Percentiles rank a stretch among this genome's conserved stretches.
Conservation (phyloP, 2,113 vertebrate species). For the Turnix velox region DNA sequence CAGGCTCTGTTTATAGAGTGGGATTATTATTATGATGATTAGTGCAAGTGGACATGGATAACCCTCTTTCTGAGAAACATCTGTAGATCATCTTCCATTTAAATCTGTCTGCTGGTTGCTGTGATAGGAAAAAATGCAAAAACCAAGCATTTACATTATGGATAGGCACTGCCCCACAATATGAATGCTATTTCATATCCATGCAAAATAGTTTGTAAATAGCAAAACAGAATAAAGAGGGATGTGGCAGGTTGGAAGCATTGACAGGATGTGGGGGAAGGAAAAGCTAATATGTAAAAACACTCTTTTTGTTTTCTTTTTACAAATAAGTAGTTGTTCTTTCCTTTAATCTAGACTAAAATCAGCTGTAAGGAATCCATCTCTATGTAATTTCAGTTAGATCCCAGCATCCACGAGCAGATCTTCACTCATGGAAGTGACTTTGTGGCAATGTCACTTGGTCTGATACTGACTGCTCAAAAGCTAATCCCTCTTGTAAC, state of each 20-base stretch:
- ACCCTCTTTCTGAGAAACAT: conserved; percentile 45
- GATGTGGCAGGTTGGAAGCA: not conserved
- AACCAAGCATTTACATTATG: not conserved
- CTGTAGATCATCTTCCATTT: conserved; percentile 30
- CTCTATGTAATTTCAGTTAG: not conserved
- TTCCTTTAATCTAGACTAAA: not conserved
- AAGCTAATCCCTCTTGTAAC: not conserved
- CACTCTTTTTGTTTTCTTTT: not conserved
- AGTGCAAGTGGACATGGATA: conserved; percentile 14
- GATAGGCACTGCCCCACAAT: not conserved
- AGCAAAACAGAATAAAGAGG: not conserved
- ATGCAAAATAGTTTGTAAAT: not conserved
- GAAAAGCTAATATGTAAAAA: not conserved
- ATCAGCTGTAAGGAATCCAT: not conserved
- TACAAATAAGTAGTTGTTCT: not conserved
- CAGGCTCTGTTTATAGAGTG: not conserved
- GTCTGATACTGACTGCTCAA: not conserved
- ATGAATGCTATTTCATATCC: not conserved
- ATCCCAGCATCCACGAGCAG: not conserved
- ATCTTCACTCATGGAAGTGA: not conserved
- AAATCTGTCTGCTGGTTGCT: conserved; percentile 39
- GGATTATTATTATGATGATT: conserved; percentile 50
- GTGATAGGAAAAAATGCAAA: conserved; percentile 4
- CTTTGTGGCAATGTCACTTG: not conserved
- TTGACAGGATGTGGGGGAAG: not conserved